These are phyloP conservation scores for Macrotis lagotis DNA, from an alignment of 2,113 vertebrate genomes.

Conservation along the genomic window DNA sequence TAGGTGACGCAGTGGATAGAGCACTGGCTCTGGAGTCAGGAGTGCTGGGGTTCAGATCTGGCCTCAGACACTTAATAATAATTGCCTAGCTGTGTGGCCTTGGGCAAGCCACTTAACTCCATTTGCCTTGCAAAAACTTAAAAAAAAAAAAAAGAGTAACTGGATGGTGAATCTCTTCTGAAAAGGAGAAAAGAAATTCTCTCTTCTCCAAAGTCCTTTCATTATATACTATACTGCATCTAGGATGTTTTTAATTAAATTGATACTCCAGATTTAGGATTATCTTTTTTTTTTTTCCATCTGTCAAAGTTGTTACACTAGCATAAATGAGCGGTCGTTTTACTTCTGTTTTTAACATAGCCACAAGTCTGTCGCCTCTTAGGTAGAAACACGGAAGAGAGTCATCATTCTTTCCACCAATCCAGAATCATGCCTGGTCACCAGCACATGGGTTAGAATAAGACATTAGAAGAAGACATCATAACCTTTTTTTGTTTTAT, in stretches of 20 bases:
- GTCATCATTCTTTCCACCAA: background rate
- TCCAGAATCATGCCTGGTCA: background rate
- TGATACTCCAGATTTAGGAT: background rate
- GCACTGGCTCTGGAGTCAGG: no score
- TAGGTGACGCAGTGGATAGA: no score
- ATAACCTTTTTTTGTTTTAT: background rate
- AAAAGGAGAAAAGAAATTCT: background rate
- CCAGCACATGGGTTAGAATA: background rate
- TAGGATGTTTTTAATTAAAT: constrained; percentile 6
- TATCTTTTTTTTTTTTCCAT: constrained; percentile 6
- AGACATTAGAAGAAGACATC: background rate
- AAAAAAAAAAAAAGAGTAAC: no score
- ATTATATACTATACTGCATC: background rate
- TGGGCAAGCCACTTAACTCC: no score
- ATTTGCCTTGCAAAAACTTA: no score
- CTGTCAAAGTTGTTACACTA: background rate
- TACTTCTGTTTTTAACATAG: constrained; percentile 37
- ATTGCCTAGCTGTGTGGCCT: no score
- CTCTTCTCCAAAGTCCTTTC: background rate
- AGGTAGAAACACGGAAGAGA: background rate
- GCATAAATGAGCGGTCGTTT: background rate
- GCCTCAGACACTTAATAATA: no score
- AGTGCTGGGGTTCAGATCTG: no score
- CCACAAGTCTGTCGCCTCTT: background rate
- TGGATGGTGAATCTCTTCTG: background rate